Conservation (phyloP, 2,888 invertebrate species). For the Xestia ashworthii region DNA sequence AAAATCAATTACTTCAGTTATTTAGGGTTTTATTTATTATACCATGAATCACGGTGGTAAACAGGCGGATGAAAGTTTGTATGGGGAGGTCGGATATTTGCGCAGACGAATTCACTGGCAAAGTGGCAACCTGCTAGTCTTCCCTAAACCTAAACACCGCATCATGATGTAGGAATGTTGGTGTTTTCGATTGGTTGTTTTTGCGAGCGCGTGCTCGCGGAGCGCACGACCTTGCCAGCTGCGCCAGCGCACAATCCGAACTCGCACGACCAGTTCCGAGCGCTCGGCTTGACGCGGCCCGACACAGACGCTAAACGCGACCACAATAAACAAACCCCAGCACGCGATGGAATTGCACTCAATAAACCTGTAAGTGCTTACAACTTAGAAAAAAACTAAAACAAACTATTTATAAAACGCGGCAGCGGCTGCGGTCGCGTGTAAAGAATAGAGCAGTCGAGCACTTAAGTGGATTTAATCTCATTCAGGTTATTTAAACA, state of each 20-base stretch:
- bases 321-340: conserved; percentile 84
- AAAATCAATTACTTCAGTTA: too few relatives aligned
- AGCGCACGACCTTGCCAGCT: conserved; percentile 87
- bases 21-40: too few relatives aligned
- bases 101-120: not conserved
- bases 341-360: conserved; percentile 83
- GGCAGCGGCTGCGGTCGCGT: conserved; percentile 21
- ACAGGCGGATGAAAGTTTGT: not conserved
- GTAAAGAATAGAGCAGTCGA: conserved; percentile 46
- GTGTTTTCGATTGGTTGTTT: conserved; percentile 80
- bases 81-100: not conserved
- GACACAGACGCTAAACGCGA: conserved; percentile 55
- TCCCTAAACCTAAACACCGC: conserved; percentile 74
- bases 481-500: conserved; percentile 47
- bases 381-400: conserved; percentile 42
- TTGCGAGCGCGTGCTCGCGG: conserved; percentile 80
- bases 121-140: conserved; percentile 41
- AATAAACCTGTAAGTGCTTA: conserved; percentile 66
- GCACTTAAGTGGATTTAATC: conserved; percentile 36
- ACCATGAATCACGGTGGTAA: too few relatives aligned
- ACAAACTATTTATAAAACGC: conserved; percentile 46
- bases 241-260: conserved; percentile 79
- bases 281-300: conserved; percentile 57
- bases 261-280: conserved; percentile 84
- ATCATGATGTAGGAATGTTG: conserved; percentile 80